Percentiles rank a stretch among this genome's conserved stretches.
These are phyloP conservation scores for Enhydra lutris DNA, from an alignment of 2,113 vertebrate species.

Conservation along the genomic window DNA sequence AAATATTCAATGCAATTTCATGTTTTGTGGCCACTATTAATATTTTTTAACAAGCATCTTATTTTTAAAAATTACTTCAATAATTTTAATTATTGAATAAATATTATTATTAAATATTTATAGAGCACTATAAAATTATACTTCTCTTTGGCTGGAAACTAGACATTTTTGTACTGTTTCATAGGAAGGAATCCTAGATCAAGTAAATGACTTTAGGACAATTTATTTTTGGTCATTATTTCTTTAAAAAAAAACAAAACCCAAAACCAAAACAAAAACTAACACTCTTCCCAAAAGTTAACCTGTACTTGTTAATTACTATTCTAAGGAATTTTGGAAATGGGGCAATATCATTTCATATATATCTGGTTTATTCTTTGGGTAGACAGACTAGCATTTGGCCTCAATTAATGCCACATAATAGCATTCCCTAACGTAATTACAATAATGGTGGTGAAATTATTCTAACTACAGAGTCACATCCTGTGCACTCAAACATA, in stretches of 20 bases:
- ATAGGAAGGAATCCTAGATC: neutral
- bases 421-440: neutral
- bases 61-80: neutral
- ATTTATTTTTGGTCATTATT: neutral
- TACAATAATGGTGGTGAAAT: neutral
- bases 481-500: neutral
- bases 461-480: neutral
- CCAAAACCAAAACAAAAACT: neutral
- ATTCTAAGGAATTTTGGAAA: neutral
- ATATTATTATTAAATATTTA: neutral
- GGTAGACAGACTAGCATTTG: neutral
- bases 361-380: neutral
- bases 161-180: neutral
- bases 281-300: neutral
- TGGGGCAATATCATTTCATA: neutral
- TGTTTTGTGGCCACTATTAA: neutral
- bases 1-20: neutral
- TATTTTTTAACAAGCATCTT: neutral
- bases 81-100: neutral
- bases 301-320: neutral
- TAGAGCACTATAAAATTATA: neutral
- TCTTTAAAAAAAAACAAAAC: neutral
- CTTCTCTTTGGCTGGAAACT: neutral
- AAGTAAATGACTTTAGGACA: slow-evolving; percentile 32
- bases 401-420: neutral